Evolutionary conservation across 2,797 vertebrate genomes (phyloP), one percentile per base, ranked within the genome.

Genomic region (Platyrinchus mystaceus): DNA sequence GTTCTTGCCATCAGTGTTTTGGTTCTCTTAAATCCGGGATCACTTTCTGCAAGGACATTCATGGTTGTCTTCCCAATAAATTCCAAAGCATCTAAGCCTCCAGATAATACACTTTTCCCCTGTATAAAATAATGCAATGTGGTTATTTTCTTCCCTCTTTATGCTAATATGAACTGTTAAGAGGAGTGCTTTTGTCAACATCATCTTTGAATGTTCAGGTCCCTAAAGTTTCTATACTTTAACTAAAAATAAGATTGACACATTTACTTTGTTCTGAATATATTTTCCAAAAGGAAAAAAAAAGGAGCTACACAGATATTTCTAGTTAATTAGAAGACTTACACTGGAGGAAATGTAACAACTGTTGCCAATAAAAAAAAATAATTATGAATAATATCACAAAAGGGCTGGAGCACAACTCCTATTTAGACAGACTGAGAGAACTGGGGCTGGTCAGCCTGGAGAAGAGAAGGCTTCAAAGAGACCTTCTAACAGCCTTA

Each of bases 21-120:
- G 74, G 99, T 99, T 97, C 98, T 99, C 96, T 98, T 99, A 96
- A 99, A 99, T 88, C 99, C 99, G 2, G 99, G 99, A 97, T 99
- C 99, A 1, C 97, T 99, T 98, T 99, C 99, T 7, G 99, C 99
- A 66, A 99, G 98, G 85, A 99, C 99, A 15, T 97, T 99, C 99
- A 99, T 99, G 63, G 99, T 99, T 97, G 99, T 99, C 98, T 99
- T 99, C 90, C 99, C 99, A 36, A 99, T 99, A 96, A 99, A 99
- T 97, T 99, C 99, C 97, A 99, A 94, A 41, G 99, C 99, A 92
- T 99, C 99, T 53, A 99, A 98, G 80, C 99, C 99, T 30, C 99
- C 99, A 17, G 98, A 99, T 96, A 99, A 98, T 39, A 99, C 99
- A 3, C 98, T 99, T 94, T 99, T 99, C 39, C 99, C 99, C 99